Evolutionary conservation across 1,140 invertebrate genomes (phyloP), one percentile per base, ranked within the genome.

Genomic region (Drosophila lacteicornis): DNA sequence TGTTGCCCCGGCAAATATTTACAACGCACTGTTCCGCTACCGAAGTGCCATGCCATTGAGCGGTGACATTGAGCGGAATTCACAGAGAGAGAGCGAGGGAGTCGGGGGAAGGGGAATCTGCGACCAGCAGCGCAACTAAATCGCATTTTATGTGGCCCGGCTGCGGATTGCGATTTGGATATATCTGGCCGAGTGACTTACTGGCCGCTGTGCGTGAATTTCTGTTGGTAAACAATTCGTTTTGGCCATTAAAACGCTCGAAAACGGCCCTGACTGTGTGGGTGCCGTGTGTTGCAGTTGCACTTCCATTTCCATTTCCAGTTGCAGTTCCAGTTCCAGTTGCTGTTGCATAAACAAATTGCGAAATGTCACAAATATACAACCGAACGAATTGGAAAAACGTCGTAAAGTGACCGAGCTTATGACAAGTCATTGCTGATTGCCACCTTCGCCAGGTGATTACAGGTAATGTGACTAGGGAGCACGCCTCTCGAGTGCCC

Each of bases 51-150:
- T 78, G 80, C 33, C 27, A 60, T 30, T 61, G 19, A 27, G 30
- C 65, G 61, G 19, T 59, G 70, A 51, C 62, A 77, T 62, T 75
- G 74, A 50, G 45, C 46, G 43, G 63, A 45, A 47, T 36, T 45
- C 27, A 25, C 25, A 53, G 19, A 47, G n/a, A 53, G 42, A 33
- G 8, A 60, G 19, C 42, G 49, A 69, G 53, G 53, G 67, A 40
- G 36, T 36, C 61, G 62, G 45, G 19, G 19, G 19, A 22, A 22
- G 19, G 49, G 73, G 53, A 47, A 60, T 4, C 25, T 62, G 42
- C 50, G 43, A 69, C 65, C 70, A 76, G 75, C 85, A 81, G 85
- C 85, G 85, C 85, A 85, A 82, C 85, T 76, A 90, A 90, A 82
- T 61, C 60, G 68, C 51, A 82, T 90, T 90, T 90, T 82, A 90